A percentile compares a stretch with the other conserved stretches of the same genome.
phyloP scores from a whole-genome alignment of 2,888 invertebrate species.

The Sinohyriopsis cumingii region DNA sequence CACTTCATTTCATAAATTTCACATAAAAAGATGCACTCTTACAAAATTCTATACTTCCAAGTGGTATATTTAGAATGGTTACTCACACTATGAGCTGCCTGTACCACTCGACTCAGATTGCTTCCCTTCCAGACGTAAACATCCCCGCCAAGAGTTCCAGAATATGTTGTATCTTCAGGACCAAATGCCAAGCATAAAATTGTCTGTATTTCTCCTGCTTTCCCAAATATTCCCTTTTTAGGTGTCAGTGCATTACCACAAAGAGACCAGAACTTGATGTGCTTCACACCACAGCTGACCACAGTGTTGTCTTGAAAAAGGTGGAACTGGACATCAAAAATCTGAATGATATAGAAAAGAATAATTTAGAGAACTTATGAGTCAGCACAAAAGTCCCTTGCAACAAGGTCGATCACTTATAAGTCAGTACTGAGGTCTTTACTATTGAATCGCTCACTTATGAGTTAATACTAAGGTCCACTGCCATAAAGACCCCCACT shows the following conservation, averaged over 20 bases:
- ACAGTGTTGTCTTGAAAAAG: constrained; percentile 60
- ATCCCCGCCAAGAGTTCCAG: constrained; percentile 72
- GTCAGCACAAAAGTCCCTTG: too few species aligned
- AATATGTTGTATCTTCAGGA: constrained; percentile 63
- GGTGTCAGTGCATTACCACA: constrained; percentile 70
- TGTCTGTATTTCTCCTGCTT: constrained; percentile 71
- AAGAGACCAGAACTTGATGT: constrained; percentile 72
- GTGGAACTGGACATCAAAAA: constrained; percentile 71
- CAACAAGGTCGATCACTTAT: too few species aligned
- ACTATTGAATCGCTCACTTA: too few species aligned
- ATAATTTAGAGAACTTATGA: background rate
- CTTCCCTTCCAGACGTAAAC: constrained; percentile 71
- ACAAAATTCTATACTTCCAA: background rate
- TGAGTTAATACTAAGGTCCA: too few species aligned
- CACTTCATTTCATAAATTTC: too few species aligned
- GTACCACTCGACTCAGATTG: constrained; percentile 64
- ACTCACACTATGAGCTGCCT: constrained; percentile 70
- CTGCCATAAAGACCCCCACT: too few species aligned
- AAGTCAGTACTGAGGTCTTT: too few species aligned
- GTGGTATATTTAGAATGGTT: background rate
- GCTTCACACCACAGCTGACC: constrained; percentile 72
- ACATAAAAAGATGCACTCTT: background rate
- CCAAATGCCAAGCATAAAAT: constrained; percentile 69
- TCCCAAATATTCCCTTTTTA: constrained; percentile 71
- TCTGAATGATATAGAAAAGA: constrained; percentile 44